phyloP scores from a whole-genome alignment of 2,888 invertebrate species.

The Dione vanillae region DNA sequence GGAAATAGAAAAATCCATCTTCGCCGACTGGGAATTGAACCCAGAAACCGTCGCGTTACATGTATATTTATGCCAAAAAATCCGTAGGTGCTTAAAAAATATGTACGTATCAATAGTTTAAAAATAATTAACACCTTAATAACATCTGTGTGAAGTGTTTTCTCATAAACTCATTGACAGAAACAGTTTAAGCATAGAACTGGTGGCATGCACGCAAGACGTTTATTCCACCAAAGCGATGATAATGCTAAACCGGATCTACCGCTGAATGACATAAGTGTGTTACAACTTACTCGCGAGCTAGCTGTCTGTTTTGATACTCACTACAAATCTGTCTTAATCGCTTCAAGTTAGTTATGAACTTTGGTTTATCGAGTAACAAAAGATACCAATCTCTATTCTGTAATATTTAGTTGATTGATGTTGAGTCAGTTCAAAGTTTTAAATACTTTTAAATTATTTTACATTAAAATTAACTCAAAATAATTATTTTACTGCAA shows the following conservation, averaged over 20 bases:
- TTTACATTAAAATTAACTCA: not conserved
- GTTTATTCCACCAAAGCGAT: slow-evolving; percentile 50
- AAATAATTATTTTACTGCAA: not conserved
- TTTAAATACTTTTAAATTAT: not conserved
- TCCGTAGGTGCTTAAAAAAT: no score
- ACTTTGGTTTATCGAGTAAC: not conserved
- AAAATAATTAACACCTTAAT: not conserved
- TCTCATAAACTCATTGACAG: no score
- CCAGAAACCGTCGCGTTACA: no score
- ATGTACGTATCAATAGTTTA: no score
- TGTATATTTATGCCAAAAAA: no score
- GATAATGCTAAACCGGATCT: slow-evolving; percentile 59
- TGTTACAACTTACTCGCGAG: slow-evolving; percentile 63
- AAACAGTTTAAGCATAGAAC: slow-evolving; percentile 13
- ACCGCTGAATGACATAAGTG: slow-evolving; percentile 67
- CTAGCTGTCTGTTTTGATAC: slow-evolving; percentile 31
- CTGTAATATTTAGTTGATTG: not conserved
- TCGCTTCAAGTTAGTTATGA: not conserved
- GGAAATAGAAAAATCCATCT: no score
- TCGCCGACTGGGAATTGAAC: no score
- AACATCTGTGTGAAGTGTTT: not conserved
- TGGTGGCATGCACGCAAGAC: slow-evolving; percentile 22
- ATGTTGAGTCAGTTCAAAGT: not conserved
- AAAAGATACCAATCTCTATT: not conserved
- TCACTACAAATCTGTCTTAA: slow-evolving; percentile 21